Evolutionary conservation across 1,140 invertebrate species (phyloP), one percentile per base, ranked within the genome.

Genomic region (Aradophagus sp.): DNA sequence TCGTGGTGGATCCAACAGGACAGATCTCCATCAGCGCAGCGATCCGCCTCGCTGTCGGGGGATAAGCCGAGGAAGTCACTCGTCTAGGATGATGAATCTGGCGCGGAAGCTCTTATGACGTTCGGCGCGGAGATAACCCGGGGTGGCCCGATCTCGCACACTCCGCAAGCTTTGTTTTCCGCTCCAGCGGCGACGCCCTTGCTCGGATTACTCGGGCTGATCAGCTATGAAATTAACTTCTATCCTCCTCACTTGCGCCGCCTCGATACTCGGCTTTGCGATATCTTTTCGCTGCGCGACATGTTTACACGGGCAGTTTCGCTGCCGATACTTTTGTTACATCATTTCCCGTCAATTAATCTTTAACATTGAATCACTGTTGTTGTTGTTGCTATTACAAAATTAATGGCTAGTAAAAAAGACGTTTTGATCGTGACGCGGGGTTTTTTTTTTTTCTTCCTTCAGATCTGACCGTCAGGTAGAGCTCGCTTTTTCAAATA

Each of bases 161-260:
- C 73, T 74, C 80, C 75, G 77, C 80, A 77, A 66, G 84, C 82
- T 85, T 85, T 85, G 84, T 85, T 84, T 85, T 84, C 80, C 79
- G 80, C 82, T 77, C 77, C 78, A 83, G 70, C 72, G 79, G 67
- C 73, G 74, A 45, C 80, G 73, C 78, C 78, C 79, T 76, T 72
- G 75, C 59, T 75, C 55, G 80, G 84, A 85, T 85, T 84, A 85
- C 81, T 62, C 79, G 81, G 83, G 80, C 83, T 84, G 84, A 86
- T 86, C 84, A 86, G 80, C 84, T 86, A 86, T 86, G 83, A 86
- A 86, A 86, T 86, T 84, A 86, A 84, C 84, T 84, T 75, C 66
- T 67, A 35, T 70, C 48, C 59, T 63, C 48, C 59, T 61, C 62
- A 41, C 35, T 55, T 63, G 42, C 41, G 41, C 44, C 71, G 53